A percentile compares a stretch with the other conserved stretches of the same genome.
phyloP scores from a whole-genome alignment of 2,113 vertebrate genomes.

The Ammodytes dubius region DNA sequence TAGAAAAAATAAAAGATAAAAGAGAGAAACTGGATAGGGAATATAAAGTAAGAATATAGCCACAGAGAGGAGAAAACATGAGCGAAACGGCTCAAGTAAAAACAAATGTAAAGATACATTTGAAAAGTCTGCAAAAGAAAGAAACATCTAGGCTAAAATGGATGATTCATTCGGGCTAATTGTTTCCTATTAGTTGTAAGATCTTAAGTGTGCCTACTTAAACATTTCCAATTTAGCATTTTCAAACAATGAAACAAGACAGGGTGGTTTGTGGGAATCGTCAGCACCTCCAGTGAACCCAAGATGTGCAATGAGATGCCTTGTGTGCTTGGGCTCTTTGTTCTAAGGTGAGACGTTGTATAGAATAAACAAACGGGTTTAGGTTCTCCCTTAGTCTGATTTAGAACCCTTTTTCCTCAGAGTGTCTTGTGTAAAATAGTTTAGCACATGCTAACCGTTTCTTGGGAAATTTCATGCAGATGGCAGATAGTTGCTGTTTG shows the following conservation, averaged over 20 bases:
- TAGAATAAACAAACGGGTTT: background rate
- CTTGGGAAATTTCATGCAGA: background rate
- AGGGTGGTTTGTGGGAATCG: background rate
- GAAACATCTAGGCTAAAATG: slow-evolving; percentile 10
- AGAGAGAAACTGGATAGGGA: background rate
- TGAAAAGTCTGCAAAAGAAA: background rate
- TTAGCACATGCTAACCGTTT: background rate
- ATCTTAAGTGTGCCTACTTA: slow-evolving; percentile 43
- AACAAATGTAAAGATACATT: background rate
- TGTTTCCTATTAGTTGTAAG: slow-evolving; percentile 60
- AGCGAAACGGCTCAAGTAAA: background rate
- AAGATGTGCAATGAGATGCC: background rate
- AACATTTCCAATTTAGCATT: slow-evolving; percentile 52
- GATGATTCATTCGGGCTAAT: slow-evolving; percentile 32
- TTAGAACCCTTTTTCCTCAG: background rate
- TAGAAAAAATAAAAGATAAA: background rate
- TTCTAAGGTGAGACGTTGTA: background rate
- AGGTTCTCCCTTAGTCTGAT: background rate
- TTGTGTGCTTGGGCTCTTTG: background rate
- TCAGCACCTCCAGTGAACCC: background rate
- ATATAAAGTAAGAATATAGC: background rate
- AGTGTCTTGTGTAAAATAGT: background rate
- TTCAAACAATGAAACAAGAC: slow-evolving; percentile 17
- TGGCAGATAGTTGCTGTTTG: background rate
- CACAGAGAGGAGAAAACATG: background rate